Evolutionary conservation across 2,113 vertebrate species (phyloP), one percentile per base, ranked within the genome.

Genomic region (Todiramphus saurophagus): DNA sequence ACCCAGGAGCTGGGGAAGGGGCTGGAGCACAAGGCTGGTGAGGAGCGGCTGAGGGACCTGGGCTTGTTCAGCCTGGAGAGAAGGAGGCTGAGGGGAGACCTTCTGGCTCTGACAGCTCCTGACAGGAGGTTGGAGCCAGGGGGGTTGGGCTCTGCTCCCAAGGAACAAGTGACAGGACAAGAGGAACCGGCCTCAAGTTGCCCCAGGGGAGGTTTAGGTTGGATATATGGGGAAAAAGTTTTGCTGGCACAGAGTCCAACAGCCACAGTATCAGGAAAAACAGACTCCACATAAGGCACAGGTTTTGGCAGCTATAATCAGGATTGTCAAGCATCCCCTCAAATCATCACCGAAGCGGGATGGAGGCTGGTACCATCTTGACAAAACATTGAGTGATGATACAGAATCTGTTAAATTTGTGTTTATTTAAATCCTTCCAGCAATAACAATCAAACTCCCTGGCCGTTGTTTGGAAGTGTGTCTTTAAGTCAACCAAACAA

Each of bases 191-290:
- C 27, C 27, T 28, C 27, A 53, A 28, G 27, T 28, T 14, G 51
- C 15, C 4, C 24, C 51, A 53, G 51, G 51, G 51, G 51, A 53
- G 27, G 14, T 53, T 53, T 53, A 53, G 51, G 51, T 28, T 53
- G 51, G 15, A 53, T 53, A 28, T 53, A 37, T 53, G 51, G 27
- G 51, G 27, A 28, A 15, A 25, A 20, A 18, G 5, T 13, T 30
- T 28, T 39, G 31, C 53, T 30, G 41, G 16, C 0, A 0, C 7
- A 5, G 53, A n/a, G 31, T 11, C 23, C 39, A 5, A 4, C 0
- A 13, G 16, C 20, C 41, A 35, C 21, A 10, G 12, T 14, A 55
- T 23, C 12, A 1, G 7, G 23, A 39, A 28, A 41, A 64, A 48
- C 10, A 33, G 48, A 8, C 17, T 21, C 16, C 62, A 41, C 58